Conservation (phyloP, 1,140 invertebrate species). For the Belonocnema kinseyi region DNA sequence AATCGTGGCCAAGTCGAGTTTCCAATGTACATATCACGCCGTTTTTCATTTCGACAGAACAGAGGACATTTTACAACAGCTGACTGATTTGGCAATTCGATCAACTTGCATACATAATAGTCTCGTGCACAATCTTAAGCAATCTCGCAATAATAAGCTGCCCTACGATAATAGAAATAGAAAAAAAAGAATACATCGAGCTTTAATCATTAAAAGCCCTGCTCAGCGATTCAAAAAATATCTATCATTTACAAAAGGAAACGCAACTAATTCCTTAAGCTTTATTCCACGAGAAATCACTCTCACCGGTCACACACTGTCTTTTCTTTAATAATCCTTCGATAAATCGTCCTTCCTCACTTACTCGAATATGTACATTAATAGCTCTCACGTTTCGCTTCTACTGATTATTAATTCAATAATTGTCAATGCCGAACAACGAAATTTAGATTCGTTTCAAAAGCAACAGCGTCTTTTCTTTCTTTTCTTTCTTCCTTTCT, state of each 20-base stretch:
- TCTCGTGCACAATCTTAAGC: conserved; percentile 18
- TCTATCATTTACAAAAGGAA: neutral
- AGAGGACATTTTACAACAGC: neutral
- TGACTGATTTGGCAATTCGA: conserved; percentile 23
- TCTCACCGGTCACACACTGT: neutral
- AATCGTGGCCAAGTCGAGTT: conserved; percentile 9
- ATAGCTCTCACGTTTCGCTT: neutral
- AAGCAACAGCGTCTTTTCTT: neutral
- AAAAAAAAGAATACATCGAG: conserved; percentile 19
- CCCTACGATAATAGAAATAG: conserved; percentile 8
- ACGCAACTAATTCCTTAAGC: conserved; percentile 2
- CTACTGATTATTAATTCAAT: neutral
- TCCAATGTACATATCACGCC: conserved; percentile 19
- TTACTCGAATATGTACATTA: conserved; percentile 6
- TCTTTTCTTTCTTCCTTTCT: neutral
- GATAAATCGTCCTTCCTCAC: neutral
- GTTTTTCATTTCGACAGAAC: neutral
- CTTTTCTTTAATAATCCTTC: conserved; percentile 12
- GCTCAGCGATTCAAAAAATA: conserved; percentile 13
- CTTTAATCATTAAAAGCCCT: neutral
- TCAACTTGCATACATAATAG: conserved; percentile 26
- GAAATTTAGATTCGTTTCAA: conserved; percentile 5
- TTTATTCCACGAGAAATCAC: neutral
- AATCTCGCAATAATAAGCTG: conserved; percentile 18
- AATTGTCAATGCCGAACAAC: conserved; percentile 11